Evolutionary conservation across 2,113 vertebrate genomes (phyloP).

Genomic region (Jaculus jaculus): DNA sequence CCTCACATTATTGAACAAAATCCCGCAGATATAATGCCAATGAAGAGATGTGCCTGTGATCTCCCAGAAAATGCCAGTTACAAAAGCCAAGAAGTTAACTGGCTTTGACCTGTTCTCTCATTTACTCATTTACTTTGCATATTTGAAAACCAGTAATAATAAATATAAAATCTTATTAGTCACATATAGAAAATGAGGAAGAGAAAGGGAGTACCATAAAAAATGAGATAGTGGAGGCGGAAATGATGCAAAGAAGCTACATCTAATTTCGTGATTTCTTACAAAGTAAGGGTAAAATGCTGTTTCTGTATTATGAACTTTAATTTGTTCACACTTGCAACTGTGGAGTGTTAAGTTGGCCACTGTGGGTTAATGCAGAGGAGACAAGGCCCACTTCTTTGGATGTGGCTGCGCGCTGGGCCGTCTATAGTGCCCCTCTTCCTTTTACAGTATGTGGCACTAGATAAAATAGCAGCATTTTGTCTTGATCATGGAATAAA

Average conservation of each 20-base stretch:
- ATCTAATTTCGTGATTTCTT: background rate
- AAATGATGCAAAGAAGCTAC: background rate
- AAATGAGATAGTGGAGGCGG: background rate
- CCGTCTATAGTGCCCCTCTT: background rate
- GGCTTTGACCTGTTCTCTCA: background rate
- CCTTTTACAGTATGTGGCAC: slow-evolving; percentile 34
- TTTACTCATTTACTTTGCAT: too few species aligned
- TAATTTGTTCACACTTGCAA: background rate
- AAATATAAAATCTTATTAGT: background rate
- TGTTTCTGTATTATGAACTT: background rate
- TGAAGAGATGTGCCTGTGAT: background rate
- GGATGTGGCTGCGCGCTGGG: background rate
- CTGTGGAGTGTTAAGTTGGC: rapidly evolving
- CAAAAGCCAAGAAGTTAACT: background rate
- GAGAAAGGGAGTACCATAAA: rapidly evolving
- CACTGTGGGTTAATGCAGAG: background rate
- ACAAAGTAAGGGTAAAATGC: background rate
- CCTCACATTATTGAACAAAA: rapidly evolving
- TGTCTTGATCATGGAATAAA: slow-evolving; percentile 4
- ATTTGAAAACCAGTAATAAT: background rate
- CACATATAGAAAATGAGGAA: background rate
- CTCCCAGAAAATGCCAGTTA: background rate
- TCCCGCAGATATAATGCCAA: rapidly evolving
- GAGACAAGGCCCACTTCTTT: background rate
- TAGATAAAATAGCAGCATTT: slow-evolving; percentile 37